A percentile compares a stretch with the other conserved stretches of the same genome.
These are phyloP conservation scores for Phocoena phocoena DNA, from an alignment of 2,113 vertebrate species.

Conservation along the genomic window DNA sequence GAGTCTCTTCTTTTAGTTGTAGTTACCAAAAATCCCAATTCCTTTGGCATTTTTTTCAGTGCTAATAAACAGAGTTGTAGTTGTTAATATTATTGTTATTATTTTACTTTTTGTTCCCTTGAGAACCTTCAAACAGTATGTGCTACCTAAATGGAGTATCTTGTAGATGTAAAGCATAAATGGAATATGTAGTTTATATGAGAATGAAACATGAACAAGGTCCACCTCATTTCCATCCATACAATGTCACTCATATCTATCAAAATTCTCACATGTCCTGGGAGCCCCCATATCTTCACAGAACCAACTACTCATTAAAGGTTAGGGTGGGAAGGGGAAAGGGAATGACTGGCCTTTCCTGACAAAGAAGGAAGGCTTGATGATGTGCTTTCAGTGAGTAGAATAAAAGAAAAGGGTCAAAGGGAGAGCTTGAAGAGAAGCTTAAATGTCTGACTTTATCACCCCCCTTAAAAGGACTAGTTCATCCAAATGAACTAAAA, in stretches of 20 bases:
- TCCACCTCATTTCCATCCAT: neutral
- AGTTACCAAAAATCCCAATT: neutral
- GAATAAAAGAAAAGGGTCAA: slow-evolving; percentile 56
- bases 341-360: slow-evolving; percentile 33
- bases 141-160: neutral
- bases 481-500: slow-evolving; percentile 53
- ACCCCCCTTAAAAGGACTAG: slow-evolving; percentile 60
- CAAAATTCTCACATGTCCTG: slow-evolving; percentile 50
- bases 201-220: slow-evolving; percentile 34
- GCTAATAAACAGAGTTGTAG: neutral
- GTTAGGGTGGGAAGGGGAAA: neutral
- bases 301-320: slow-evolving; percentile 65
- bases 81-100: neutral
- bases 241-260: slow-evolving; percentile 32
- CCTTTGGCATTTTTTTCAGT: neutral
- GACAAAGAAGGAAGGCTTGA: slow-evolving; percentile 38
- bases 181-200: neutral
- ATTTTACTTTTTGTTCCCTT: slow-evolving; percentile 19
- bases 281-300: slow-evolving; percentile 30
- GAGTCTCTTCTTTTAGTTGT: neutral
- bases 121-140: slow-evolving; percentile 30
- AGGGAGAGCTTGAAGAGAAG: slow-evolving; percentile 41
- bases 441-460: slow-evolving; percentile 34
- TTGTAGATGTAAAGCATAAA: neutral
- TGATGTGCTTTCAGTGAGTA: slow-evolving; percentile 1